Evolutionary conservation across 2,113 vertebrate species (phyloP), one percentile per base, ranked within the genome.

Genomic region (Hiodon alosoides): DNA sequence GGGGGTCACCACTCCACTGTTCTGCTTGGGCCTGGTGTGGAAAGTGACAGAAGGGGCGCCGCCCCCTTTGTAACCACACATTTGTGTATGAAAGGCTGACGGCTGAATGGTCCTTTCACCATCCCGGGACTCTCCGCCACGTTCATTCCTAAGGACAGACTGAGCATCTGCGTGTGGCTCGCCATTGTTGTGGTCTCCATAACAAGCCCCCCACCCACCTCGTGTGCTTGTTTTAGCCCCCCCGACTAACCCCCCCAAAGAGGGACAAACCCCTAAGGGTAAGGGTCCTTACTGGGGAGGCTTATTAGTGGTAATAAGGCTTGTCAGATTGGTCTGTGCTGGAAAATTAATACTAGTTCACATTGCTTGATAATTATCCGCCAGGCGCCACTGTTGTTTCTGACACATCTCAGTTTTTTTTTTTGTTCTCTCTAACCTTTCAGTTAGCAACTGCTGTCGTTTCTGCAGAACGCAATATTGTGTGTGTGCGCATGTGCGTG

Each of bases 81-180:
- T 90, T 90, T 89, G 89, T 87, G 76, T 90, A 82, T 90, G 87
- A 91, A 91, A 87, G 75, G 89, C 82, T 50, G 79, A 66, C 58
- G 70, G 78, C 77, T 89, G 81, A 89, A 86, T 80, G 81, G 82
- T 72, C 81, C 75, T 83, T 86, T 85, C 81, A 86, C 79, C 74
- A 78, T 79, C 74, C 8, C 48, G 51, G 76, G 68, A 31, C 11
- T 58, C n/a, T 59, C 31, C 61, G 50, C 13, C 0, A 6, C 13
- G 16, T 59, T 11, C 10, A 55, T 9, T 57, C 9, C 61, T 5
- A 46, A 47, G 1, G 13, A 65, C 17, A 14, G 61, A 10, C 16
- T 55, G 61, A 58, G 61, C 62, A 74, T 74, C 64, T 75, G 65
- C 50, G 8, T 55, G 17, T 31, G 31, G 1, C 57, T 64, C 17